These are phyloP conservation scores for Eristalis intricaria DNA, from an alignment of 2,888 invertebrate genomes.

Conservation along the genomic window DNA sequence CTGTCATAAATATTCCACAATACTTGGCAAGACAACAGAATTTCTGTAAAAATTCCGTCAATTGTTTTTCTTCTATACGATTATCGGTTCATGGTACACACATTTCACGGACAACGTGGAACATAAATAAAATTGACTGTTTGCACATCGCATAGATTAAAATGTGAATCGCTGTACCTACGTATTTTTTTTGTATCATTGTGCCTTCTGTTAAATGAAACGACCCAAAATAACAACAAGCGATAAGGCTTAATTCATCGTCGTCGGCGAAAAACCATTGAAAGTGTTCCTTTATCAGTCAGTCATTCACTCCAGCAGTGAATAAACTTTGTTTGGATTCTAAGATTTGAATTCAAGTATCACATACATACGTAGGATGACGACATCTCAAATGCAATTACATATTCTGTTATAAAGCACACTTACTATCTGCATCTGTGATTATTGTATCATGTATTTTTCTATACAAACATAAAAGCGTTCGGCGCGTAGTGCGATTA, in stretches of 20 bases:
- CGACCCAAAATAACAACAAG: slow-evolving; percentile 1
- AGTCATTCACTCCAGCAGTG: slow-evolving; percentile 13
- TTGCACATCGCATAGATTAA: not conserved
- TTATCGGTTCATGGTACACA: not conserved
- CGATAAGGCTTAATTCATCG: slow-evolving; percentile 30
- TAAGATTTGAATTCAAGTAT: not conserved
- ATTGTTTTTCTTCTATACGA: not conserved
- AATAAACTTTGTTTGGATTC: not conserved
- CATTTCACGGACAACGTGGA: not conserved
- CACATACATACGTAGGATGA: slow-evolving; percentile 7
- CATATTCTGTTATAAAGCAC: slow-evolving; percentile 31
- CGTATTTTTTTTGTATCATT: not conserved
- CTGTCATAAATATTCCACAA: too few species aligned
- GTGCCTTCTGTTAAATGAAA: not conserved
- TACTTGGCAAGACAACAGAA: too few species aligned
- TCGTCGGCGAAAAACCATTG: slow-evolving; percentile 22
- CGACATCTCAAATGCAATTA: slow-evolving; percentile 40
- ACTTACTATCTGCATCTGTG: slow-evolving; percentile 13
- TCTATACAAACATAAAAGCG: not conserved
- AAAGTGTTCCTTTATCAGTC: slow-evolving; percentile 36
- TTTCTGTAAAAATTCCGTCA: too few species aligned
- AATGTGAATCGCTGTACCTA: slow-evolving; percentile 25
- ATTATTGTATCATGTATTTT: not conserved
- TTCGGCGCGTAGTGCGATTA: not conserved
- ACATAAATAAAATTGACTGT: not conserved